phyloP scores from a whole-genome alignment of 2,113 vertebrate genomes.

The Tylochromis polylepis region DNA sequence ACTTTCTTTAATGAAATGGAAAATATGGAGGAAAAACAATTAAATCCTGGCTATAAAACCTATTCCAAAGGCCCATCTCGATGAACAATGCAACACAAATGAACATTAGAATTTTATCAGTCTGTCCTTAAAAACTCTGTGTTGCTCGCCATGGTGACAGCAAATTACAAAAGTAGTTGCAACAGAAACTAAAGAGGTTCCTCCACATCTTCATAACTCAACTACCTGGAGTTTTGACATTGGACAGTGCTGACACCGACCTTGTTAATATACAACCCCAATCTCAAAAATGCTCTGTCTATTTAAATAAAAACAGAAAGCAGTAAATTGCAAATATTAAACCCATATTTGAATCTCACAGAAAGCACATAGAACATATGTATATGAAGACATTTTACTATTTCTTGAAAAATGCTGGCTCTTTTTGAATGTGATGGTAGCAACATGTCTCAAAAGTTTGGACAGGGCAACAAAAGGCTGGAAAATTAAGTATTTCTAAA shows the following conservation, averaged over 20 bases:
- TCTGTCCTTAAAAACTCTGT: not conserved
- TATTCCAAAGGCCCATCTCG: not conserved
- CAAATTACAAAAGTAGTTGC: not conserved
- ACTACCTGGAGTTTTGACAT: not conserved
- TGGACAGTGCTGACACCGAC: too few relatives aligned
- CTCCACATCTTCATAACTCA: not conserved
- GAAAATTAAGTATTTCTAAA: not conserved
- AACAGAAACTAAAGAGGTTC: not conserved
- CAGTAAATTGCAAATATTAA: not conserved
- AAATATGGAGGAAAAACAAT: not conserved
- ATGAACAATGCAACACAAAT: not conserved
- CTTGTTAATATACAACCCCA: not conserved
- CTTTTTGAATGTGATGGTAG: too few relatives aligned
- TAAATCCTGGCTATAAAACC: not conserved
- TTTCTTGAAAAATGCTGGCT: too few relatives aligned
- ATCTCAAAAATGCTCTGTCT: not conserved
- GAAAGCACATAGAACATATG: not conserved
- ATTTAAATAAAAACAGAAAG: not conserved
- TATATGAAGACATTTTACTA: too few relatives aligned
- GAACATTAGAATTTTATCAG: not conserved
- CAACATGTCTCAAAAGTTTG: too few relatives aligned
- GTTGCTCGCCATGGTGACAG: not conserved
- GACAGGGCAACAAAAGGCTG: not conserved
- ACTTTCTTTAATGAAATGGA: not conserved
- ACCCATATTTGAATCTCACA: not conserved